A percentile compares a stretch with the other conserved stretches of the same genome.
phyloP scores from a whole-genome alignment of 2,888 invertebrate species.

The Muschampia plurimacula region DNA sequence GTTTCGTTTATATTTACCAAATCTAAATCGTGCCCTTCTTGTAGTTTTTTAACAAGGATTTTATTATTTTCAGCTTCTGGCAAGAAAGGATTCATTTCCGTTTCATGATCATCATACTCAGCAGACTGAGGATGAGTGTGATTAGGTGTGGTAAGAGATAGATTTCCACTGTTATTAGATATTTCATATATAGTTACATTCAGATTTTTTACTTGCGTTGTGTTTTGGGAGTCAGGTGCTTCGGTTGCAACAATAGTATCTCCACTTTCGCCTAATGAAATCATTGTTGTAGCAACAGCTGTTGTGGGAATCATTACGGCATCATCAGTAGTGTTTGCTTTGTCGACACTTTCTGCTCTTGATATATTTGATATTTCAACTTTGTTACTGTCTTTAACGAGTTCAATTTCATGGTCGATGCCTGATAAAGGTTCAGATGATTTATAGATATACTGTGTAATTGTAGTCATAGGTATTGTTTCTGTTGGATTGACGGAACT shows the following conservation, averaged over 20 bases:
- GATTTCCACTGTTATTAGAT: constrained; percentile 63
- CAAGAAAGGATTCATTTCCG: constrained; percentile 88
- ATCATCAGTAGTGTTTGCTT: constrained; percentile 34
- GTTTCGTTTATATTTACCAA: constrained; percentile 65
- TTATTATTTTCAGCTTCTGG: constrained; percentile 88
- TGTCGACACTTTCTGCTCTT: constrained; percentile 28
- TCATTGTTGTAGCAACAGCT: constrained; percentile 43
- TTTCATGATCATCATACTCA: constrained; percentile 76
- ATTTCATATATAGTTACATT: constrained; percentile 80
- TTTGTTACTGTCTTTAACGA: constrained; percentile 48
- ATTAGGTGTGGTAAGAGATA: constrained; percentile 56
- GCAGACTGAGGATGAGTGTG: constrained; percentile 59
- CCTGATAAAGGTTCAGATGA: constrained; percentile 48
- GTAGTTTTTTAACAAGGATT: constrained; percentile 85
- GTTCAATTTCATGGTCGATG: constrained; percentile 34
- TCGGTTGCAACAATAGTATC: constrained; percentile 32
- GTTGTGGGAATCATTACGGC: constrained; percentile 43
- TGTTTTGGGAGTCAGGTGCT: constrained; percentile 48
- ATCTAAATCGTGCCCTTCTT: constrained; percentile 83
- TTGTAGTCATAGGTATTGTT: constrained; percentile 72
- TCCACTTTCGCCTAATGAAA: constrained; percentile 38
- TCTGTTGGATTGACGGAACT: constrained; percentile 50
- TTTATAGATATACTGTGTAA: constrained; percentile 73
- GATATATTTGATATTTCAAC: constrained; percentile 17
- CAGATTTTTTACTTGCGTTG: constrained; percentile 66